A percentile compares a stretch with the other conserved stretches of the same genome.
Conservation (phyloP, 2,888 invertebrate species). For the Orthosia incerta region DNA sequence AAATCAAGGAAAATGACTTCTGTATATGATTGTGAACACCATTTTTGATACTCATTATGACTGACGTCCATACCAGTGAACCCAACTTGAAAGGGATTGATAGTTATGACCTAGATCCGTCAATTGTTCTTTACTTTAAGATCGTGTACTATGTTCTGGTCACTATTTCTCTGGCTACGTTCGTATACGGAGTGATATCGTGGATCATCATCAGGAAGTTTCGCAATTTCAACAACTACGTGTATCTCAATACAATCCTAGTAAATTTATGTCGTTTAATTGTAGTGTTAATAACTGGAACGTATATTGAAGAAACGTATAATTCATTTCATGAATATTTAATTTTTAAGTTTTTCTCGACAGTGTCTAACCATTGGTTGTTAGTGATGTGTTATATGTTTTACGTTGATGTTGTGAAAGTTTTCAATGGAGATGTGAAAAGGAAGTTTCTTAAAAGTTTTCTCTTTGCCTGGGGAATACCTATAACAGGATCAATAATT, state of each 20-base stretch:
- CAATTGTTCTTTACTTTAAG: neutral
- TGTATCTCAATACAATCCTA: slow-evolving; percentile 24
- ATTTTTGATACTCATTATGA: neutral
- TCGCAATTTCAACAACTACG: slow-evolving; percentile 32
- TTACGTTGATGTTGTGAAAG: slow-evolving; percentile 2
- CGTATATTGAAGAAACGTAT: neutral
- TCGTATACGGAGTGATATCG: slow-evolving; percentile 30
- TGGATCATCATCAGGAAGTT: slow-evolving; percentile 38
- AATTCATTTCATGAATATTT: neutral
- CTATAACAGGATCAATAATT: neutral
- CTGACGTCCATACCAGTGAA: neutral
- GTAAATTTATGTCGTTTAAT: slow-evolving; percentile 25
- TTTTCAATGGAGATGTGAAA: neutral
- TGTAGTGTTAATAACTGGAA: neutral
- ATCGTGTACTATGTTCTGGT: neutral
- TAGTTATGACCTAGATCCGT: neutral
- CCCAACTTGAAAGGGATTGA: neutral
- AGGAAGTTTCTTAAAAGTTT: slow-evolving; percentile 25
- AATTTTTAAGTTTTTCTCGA: slow-evolving; percentile 13
- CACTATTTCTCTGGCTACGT: slow-evolving; percentile 5
- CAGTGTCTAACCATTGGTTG: slow-evolving; percentile 32
- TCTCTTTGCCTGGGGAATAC: slow-evolving; percentile 40
- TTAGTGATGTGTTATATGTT: slow-evolving; percentile 6
- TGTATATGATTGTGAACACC: neutral
- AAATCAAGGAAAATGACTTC: neutral